Evolutionary conservation across 2,797 vertebrate species (phyloP).

Genomic region (Brachymystax lenok): DNA sequence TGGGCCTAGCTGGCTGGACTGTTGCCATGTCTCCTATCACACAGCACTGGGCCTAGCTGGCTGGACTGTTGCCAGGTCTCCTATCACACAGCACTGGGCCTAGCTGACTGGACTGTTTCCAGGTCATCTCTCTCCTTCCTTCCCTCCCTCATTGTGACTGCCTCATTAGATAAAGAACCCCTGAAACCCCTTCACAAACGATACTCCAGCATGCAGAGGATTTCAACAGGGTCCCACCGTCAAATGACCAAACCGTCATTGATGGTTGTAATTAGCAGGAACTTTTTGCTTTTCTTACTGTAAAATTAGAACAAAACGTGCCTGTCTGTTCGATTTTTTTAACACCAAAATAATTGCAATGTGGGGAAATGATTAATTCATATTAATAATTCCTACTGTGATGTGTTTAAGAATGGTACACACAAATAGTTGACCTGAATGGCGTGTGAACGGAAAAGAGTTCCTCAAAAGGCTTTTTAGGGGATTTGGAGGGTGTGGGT

Average conservation of each 20-base stretch:
- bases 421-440: neutral
- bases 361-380: neutral
- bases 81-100: too few species aligned
- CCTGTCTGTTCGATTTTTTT: neutral
- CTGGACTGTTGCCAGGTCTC: too few species aligned
- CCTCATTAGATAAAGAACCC: too few species aligned
- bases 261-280: too few species aligned
- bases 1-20: too few species aligned
- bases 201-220: too few species aligned
- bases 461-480: neutral
- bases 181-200: too few species aligned
- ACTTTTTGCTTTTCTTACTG: too few species aligned
- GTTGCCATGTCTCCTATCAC: neutral
- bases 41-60: too few species aligned
- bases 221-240: too few species aligned
- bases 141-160: too few species aligned
- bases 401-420: neutral
- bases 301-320: neutral
- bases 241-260: too few species aligned
- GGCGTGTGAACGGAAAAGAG: neutral
- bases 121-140: neutral
- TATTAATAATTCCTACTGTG: neutral
- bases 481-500: neutral
- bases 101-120: neutral
- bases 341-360: neutral